Evolutionary conservation across 2,888 invertebrate species (phyloP).

Genomic region (Pollenia griseotomentosa): DNA sequence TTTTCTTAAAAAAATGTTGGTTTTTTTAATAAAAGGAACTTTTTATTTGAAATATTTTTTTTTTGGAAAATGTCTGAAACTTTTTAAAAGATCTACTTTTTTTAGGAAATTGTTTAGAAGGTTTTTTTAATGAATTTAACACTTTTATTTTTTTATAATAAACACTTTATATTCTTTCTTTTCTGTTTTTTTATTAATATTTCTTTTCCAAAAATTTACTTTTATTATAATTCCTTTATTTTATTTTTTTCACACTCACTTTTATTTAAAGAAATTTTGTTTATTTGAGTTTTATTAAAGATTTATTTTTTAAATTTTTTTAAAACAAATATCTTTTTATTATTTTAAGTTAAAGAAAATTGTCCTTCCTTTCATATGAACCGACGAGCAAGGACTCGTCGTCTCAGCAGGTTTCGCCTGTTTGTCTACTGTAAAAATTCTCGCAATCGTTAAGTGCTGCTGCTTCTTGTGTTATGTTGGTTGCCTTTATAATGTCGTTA

Average conservation of each 20-base stretch:
- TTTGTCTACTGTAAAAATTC: conserved; percentile 80
- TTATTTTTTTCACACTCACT: background rate
- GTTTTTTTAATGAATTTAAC: background rate
- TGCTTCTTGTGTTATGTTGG: conserved; percentile 78
- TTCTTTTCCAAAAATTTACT: background rate
- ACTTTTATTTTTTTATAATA: background rate
- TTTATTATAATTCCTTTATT: background rate
- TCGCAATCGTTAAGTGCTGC: conserved; percentile 77
- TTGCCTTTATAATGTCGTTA: conserved; percentile 75
- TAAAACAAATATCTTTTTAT: conserved; percentile 37
- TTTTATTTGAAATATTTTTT: conserved; percentile 32
- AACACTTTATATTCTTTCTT: background rate
- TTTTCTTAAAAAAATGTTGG: background rate
- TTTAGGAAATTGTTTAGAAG: background rate
- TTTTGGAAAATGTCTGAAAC: background rate
- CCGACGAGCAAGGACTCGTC: conserved; percentile 83
- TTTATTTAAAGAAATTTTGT: background rate
- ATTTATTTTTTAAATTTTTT: conserved; percentile 17
- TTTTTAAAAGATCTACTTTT: background rate
- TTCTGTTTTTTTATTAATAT: background rate
- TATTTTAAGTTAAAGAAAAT: conserved; percentile 71
- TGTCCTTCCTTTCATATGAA: conserved; percentile 82
- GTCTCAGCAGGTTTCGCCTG: conserved; percentile 83
- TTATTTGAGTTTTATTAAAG: background rate
- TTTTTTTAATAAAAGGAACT: conserved; percentile 44